A percentile compares a stretch with the other conserved stretches of the same genome.
phyloP scores from a whole-genome alignment of 2,113 vertebrate genomes.

The Pachyramphus minor region DNA sequence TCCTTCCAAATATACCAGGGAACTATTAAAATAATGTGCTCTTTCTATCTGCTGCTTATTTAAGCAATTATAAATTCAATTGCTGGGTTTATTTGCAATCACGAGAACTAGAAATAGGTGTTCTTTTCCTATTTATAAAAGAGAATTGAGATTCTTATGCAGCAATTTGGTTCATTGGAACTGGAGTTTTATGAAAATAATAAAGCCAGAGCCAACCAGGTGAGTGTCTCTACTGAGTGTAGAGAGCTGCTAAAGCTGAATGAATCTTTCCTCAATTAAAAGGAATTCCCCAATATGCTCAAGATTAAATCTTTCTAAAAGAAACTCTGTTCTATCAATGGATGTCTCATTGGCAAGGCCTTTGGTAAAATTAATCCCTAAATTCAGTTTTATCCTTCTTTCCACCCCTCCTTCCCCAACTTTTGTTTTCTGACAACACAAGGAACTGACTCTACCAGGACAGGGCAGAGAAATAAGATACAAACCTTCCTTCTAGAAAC shows the following conservation, averaged over 20 bases:
- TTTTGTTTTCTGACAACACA: neutral
- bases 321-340: neutral
- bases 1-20: neutral
- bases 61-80: neutral
- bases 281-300: neutral
- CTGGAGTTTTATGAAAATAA: neutral
- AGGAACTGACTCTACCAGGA: neutral
- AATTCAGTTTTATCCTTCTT: fast-evolving
- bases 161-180: neutral
- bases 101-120: neutral
- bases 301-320: neutral
- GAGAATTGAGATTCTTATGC: neutral
- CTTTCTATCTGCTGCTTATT: neutral
- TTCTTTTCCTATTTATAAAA: neutral
- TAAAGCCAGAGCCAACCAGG: neutral
- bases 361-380: neutral
- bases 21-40: neutral
- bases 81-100: neutral
- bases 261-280: neutral
- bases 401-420: fast-evolving
- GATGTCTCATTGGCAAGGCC: too few species aligned
- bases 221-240: neutral
- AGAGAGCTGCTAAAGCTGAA: neutral
- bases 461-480: neutral
- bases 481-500: neutral